Conservation (phyloP, 1,140 invertebrate genomes). For the Lepidurus packardi region DNA sequence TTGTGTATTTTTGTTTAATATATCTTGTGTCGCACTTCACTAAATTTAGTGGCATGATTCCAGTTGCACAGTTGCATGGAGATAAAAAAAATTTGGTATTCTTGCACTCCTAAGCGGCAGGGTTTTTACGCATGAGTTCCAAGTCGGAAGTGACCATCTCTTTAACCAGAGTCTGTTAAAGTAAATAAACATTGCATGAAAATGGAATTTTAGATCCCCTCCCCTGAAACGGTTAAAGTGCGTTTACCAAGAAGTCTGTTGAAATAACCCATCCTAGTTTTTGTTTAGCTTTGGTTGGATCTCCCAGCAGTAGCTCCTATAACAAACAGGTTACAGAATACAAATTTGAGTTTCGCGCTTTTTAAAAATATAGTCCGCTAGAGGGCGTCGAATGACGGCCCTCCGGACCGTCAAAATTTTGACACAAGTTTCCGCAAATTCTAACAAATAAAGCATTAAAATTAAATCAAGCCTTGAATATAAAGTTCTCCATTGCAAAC, state of each 20-base stretch:
- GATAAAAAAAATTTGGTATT: background rate
- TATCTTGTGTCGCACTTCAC: background rate
- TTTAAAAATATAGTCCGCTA: background rate
- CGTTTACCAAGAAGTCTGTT: conserved; percentile 67
- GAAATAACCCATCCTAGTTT: conserved; percentile 83
- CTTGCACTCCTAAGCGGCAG: conserved; percentile 60
- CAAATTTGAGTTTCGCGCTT: conserved; percentile 28
- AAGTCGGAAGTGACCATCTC: conserved; percentile 97
- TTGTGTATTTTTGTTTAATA: background rate
- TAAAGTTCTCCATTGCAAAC: background rate
- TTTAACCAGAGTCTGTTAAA: conserved; percentile 69
- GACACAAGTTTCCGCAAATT: background rate
- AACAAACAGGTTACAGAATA: conserved; percentile 38
- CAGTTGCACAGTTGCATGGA: background rate
- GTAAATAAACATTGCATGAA: conserved; percentile 35
- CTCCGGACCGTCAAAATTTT: background rate
- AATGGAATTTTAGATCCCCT: background rate
- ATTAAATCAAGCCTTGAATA: too few species aligned
- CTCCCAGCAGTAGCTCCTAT: conserved; percentile 81
- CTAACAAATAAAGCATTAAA: background rate
- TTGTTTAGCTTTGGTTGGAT: conserved; percentile 79
- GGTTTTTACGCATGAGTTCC: conserved; percentile 84
- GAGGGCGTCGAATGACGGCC: background rate
- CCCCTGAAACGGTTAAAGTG: background rate
- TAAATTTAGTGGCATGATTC: background rate